A percentile compares a stretch with the other conserved stretches of the same genome.
Conservation (phyloP, 2,113 vertebrate species). For the Archocentrus centrarchus region DNA sequence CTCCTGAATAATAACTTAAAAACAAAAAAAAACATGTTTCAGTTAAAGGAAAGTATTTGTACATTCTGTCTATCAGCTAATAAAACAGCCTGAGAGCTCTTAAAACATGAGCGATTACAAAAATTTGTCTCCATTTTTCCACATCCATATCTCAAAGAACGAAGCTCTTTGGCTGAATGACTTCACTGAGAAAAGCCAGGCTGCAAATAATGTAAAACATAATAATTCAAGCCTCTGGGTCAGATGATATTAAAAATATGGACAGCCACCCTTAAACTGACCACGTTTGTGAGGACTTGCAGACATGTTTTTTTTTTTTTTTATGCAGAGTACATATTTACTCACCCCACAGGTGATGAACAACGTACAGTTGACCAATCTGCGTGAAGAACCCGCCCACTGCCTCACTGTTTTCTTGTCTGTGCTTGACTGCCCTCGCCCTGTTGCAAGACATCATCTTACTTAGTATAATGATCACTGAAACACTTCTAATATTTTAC, state of each 20-base stretch:
- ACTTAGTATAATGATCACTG: not conserved
- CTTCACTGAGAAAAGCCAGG: not conserved
- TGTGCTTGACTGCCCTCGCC: constrained; percentile 93
- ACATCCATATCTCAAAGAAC: not conserved
- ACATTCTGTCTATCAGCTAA: not conserved
- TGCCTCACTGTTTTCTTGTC: constrained; percentile 94
- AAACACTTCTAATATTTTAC: not conserved
- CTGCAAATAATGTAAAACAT: not conserved
- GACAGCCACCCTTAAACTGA: not conserved
- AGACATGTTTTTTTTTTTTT: not conserved
- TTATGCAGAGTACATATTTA: not conserved
- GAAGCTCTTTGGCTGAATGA: no score
- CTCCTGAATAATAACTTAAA: no score
- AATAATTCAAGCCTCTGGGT: not conserved
- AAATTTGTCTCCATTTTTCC: not conserved
- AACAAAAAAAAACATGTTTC: not conserved
- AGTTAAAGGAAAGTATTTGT: not conserved
- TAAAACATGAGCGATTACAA: not conserved
- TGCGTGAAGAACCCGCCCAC: constrained; percentile 97
- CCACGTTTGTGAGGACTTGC: no score
- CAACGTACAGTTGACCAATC: constrained; percentile 93
- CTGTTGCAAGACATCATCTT: constrained; percentile 68
- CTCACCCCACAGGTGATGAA: constrained; percentile 98
- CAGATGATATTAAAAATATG: not conserved
- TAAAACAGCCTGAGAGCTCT: not conserved